phyloP scores from a whole-genome alignment of 1,140 invertebrate genomes.

The Euwallacea fornicatus region DNA sequence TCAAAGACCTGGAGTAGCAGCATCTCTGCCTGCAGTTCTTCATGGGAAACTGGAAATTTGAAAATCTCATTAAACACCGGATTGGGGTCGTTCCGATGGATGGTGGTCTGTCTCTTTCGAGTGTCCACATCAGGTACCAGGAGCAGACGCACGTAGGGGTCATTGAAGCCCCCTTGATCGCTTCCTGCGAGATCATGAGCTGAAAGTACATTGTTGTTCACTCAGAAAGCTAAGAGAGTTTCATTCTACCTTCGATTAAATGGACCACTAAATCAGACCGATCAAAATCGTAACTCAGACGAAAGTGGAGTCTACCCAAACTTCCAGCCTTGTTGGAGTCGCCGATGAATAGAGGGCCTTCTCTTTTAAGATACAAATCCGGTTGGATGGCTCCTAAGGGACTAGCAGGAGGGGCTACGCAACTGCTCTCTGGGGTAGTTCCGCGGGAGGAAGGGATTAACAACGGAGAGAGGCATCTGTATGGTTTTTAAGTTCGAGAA shows the following conservation, averaged over 20 bases:
- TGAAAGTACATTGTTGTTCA: slow-evolving; percentile 51
- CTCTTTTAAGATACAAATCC: slow-evolving; percentile 76
- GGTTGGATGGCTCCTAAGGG: slow-evolving; percentile 83
- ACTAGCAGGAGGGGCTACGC: slow-evolving; percentile 61
- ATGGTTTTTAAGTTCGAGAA: background rate
- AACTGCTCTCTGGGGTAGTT: slow-evolving; percentile 51
- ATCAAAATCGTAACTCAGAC: slow-evolving; percentile 88
- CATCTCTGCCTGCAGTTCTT: slow-evolving; percentile 74
- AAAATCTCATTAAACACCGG: slow-evolving; percentile 83
- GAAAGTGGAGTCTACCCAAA: slow-evolving; percentile 77
- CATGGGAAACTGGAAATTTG: slow-evolving; percentile 81
- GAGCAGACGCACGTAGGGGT: slow-evolving; percentile 79
- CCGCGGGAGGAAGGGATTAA: slow-evolving; percentile 66
- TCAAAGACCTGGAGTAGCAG: slow-evolving; percentile 70
- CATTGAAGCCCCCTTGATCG: slow-evolving; percentile 81
- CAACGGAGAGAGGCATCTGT: slow-evolving; percentile 69
- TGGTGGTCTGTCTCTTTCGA: slow-evolving; percentile 79
- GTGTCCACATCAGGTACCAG: slow-evolving; percentile 79
- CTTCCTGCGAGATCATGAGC: slow-evolving; percentile 80
- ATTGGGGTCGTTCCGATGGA: slow-evolving; percentile 74
- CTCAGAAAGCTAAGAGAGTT: background rate
- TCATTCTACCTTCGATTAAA: slow-evolving; percentile 79
- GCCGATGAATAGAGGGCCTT: slow-evolving; percentile 72
- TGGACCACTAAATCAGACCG: slow-evolving; percentile 85
- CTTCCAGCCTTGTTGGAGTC: slow-evolving; percentile 61